A percentile compares a stretch with the other conserved stretches of the same genome.
These are phyloP conservation scores for Prinia subflava DNA, from an alignment of 2,113 vertebrate species.

Conservation along the genomic window DNA sequence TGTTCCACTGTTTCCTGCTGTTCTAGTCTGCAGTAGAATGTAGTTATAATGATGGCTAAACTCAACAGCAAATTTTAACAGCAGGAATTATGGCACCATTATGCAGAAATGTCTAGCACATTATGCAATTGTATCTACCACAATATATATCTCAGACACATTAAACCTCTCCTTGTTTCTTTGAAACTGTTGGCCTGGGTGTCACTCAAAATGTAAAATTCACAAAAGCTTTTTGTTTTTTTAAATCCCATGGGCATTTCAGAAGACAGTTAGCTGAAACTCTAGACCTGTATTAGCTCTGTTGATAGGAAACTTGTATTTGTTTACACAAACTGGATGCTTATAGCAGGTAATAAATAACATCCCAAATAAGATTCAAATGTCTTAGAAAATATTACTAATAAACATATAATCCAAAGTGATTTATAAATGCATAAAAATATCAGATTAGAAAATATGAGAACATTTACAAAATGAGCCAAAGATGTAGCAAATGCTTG, in stretches of 20 bases:
- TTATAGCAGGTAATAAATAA: background rate
- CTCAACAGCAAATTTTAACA: constrained; percentile 60
- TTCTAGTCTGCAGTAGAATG: constrained; percentile 41
- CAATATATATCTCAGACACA: constrained; percentile 49
- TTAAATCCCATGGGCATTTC: background rate
- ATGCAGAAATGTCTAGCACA: constrained; percentile 45
- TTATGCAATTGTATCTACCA: constrained; percentile 44
- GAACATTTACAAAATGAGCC: background rate
- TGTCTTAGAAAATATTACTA: background rate
- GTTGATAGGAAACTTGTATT: background rate
- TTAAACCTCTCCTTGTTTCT: constrained; percentile 36
- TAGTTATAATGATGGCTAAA: constrained; percentile 52
- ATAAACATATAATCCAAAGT: background rate
- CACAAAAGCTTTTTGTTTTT: background rate
- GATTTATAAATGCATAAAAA: background rate
- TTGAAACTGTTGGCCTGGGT: background rate
- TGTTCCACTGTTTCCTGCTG: constrained; percentile 23
- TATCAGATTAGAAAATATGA: background rate
- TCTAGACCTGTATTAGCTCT: background rate
- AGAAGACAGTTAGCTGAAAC: background rate
- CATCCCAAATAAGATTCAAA: background rate
- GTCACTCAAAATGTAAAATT: constrained; percentile 38
- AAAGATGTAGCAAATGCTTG: background rate
- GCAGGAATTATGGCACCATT: constrained; percentile 50
- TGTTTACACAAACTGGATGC: background rate